A percentile compares a stretch with the other conserved stretches of the same genome.
phyloP scores from a whole-genome alignment of 1,140 invertebrate species.

The Phortica variegata region DNA sequence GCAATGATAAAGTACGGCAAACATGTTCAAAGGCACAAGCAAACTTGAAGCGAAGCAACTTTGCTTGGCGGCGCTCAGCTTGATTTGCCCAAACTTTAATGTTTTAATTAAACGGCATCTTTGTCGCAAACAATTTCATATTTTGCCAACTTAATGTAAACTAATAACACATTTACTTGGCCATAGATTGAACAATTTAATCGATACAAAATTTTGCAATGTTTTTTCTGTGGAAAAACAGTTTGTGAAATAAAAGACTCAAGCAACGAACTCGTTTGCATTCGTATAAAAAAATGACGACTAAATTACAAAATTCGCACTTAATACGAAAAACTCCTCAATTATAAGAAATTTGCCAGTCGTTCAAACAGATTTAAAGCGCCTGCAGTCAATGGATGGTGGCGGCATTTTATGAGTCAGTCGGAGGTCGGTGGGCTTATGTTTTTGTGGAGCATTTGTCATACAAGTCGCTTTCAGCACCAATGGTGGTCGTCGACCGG shows the following conservation, averaged over 20 bases:
- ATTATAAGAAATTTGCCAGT: conserved; percentile 53
- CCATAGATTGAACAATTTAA: conserved; percentile 11
- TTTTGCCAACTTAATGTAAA: conserved; percentile 45
- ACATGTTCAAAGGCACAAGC: too few relatives aligned
- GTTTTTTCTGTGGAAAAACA: conserved; percentile 26
- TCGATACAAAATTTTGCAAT: conserved; percentile 26
- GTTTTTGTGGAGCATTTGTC: conserved; percentile 5
- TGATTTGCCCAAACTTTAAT: conserved; percentile 8
- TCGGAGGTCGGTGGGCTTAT: conserved; percentile 11
- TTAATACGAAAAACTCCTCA: conserved; percentile 54
- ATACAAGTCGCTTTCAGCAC: conserved; percentile 16
- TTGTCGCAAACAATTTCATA: too few relatives aligned
- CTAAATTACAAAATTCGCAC: conserved; percentile 42
- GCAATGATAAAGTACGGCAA: too few relatives aligned
- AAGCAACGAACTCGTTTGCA: conserved; percentile 48
- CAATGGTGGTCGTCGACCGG: conserved; percentile 25
- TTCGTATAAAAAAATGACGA: conserved; percentile 27
- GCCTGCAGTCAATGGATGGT: too few relatives aligned
- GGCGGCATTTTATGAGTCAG: conserved; percentile 37
- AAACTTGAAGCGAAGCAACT: too few relatives aligned
- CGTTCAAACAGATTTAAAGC: too few relatives aligned
- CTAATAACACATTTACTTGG: conserved; percentile 22
- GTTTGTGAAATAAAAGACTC: conserved; percentile 41
- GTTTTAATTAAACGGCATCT: conserved; percentile 32
- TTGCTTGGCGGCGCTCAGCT: too few relatives aligned